Conservation (phyloP, 2,888 invertebrate species). For the Dione vanillae region DNA sequence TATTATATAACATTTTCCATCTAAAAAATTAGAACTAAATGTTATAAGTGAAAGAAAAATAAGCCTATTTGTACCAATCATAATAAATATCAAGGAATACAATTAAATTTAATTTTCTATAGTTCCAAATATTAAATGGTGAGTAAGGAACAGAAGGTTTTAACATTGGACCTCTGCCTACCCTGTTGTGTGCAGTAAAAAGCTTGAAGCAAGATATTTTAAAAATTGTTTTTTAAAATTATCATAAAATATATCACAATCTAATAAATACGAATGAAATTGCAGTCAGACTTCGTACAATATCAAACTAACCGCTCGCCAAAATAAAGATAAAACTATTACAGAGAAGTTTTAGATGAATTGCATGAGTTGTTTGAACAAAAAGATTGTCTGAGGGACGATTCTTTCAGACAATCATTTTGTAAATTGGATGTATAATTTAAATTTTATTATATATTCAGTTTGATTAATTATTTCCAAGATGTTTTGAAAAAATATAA, state of each 20-base stretch:
- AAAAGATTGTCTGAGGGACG: neutral
- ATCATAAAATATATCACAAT: neutral
- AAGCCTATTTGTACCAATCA: too few relatives aligned
- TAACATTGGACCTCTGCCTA: too few relatives aligned
- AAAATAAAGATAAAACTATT: constrained; percentile 21
- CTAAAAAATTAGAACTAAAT: too few relatives aligned
- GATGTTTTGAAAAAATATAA: too few relatives aligned
- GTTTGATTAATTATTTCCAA: neutral
- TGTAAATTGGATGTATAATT: neutral
- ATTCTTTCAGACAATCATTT: too few relatives aligned
- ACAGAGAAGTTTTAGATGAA: constrained; percentile 8
- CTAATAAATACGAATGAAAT: neutral
- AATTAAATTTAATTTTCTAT: too few relatives aligned
- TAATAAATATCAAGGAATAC: too few relatives aligned
- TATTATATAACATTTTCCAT: neutral
- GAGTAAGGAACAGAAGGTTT: too few relatives aligned
- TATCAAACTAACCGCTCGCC: constrained; percentile 7
- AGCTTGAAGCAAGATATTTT: neutral
- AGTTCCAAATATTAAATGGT: too few relatives aligned
- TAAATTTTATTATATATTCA: neutral
- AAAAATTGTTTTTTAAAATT: neutral
- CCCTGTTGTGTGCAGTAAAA: neutral
- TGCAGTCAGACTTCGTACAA: neutral
- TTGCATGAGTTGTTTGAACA: constrained; percentile 10
- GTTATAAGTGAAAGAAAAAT: too few relatives aligned